Evolutionary conservation across 2,797 vertebrate species (phyloP).

Genomic region (Xiphorhynchus erythropygius): DNA sequence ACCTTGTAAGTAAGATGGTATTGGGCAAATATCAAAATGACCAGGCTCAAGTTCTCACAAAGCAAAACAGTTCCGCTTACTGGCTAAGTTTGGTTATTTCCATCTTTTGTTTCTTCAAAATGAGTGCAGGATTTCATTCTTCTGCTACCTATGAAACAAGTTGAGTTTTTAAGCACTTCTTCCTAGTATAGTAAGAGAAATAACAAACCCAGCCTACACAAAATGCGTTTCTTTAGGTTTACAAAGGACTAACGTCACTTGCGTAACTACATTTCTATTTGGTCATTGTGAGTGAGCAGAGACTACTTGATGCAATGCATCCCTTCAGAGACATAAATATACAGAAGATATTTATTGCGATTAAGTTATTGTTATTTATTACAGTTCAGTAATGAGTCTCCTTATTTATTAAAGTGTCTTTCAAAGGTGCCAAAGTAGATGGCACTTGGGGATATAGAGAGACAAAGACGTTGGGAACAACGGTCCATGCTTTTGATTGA

Average conservation of each 20-base stretch:
- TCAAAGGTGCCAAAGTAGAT: constrained; percentile 90
- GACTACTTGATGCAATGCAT: constrained; percentile 87
- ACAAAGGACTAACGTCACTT: constrained; percentile 78
- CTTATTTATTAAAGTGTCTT: constrained; percentile 89
- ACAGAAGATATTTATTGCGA: constrained; percentile 98
- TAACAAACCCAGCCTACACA: constrained; percentile 41
- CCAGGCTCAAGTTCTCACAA: not conserved
- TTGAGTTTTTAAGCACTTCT: constrained; percentile 73
- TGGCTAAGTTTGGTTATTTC: constrained; percentile 17
- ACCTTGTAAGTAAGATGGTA: not conserved
- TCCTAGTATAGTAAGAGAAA: constrained; percentile 43
- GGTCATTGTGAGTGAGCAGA: constrained; percentile 80
- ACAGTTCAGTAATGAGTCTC: constrained; percentile 87
- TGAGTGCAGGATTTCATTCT: not conserved
- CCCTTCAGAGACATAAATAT: constrained; percentile 84
- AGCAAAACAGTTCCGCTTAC: not conserved
- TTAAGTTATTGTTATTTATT: constrained; percentile 99
- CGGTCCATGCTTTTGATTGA: constrained; percentile 70
- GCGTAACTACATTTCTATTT: constrained; percentile 75
- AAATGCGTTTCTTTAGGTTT: constrained; percentile 69
- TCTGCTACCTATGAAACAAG: constrained; percentile 33
- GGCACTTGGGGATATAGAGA: constrained; percentile 75
- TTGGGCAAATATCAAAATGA: not conserved
- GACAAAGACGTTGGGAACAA: constrained; percentile 75
- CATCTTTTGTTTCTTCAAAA: not conserved